Percentiles rank a stretch among this genome's conserved stretches.
phyloP scores from a whole-genome alignment of 2,797 vertebrate species.

The Sciurus carolinensis region DNA sequence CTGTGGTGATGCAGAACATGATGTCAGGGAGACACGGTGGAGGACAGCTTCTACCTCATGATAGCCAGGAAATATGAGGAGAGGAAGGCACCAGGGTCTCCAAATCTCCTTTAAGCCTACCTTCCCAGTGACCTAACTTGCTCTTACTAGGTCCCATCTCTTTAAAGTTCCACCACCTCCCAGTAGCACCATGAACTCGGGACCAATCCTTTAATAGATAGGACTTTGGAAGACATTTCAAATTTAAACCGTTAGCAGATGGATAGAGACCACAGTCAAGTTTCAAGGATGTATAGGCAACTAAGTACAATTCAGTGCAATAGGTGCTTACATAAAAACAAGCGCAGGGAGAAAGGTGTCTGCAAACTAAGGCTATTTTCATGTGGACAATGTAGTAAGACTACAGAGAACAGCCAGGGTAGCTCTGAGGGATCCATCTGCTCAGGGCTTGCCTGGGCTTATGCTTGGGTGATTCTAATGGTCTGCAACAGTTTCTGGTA shows the following conservation, averaged over 20 bases:
- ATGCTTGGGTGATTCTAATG: neutral
- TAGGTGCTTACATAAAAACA: neutral
- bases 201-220: neutral
- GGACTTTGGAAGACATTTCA: neutral
- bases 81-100: neutral
- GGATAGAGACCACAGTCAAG: neutral
- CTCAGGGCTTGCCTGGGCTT: neutral
- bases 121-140: neutral
- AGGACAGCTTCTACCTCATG: neutral
- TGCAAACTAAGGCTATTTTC: neutral
- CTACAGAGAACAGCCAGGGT: neutral
- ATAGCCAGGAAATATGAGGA: neutral
- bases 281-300: neutral
- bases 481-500: neutral
- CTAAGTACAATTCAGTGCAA: neutral
- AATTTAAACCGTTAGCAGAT: neutral
- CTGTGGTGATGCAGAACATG: neutral
- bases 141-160: neutral
- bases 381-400: neutral
- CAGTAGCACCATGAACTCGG: neutral
- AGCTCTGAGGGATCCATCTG: rapidly evolving
- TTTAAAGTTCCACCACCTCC: neutral
- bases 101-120: neutral
- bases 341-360: neutral
- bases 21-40: neutral